Conservation (phyloP, 1,140 invertebrate species). For the Drosophila novamexicana region DNA sequence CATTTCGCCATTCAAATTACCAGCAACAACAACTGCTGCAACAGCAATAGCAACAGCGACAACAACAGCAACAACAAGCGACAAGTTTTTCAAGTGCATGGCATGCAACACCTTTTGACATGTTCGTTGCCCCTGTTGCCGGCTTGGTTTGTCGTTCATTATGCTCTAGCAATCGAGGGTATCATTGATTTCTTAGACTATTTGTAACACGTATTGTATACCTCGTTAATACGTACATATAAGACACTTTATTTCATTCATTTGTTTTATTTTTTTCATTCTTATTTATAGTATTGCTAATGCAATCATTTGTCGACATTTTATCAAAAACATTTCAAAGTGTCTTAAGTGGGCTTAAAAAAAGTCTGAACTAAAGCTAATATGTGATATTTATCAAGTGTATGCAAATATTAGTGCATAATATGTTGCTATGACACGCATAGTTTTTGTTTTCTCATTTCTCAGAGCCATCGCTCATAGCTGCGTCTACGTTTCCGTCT, state of each 20-base stretch:
- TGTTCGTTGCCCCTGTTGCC: conserved; percentile 51
- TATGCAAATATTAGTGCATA: neutral
- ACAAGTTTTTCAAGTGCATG: conserved; percentile 78
- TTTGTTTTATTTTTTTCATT: too few species aligned
- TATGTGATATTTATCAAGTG: too few species aligned
- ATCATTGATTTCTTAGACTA: neutral
- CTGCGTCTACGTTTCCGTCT: neutral
- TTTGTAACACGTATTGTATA: neutral
- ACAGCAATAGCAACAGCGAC: conserved; percentile 14
- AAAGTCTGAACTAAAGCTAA: too few species aligned
- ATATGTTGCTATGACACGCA: neutral
- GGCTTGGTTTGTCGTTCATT: conserved; percentile 9
- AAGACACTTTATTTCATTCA: too few species aligned
- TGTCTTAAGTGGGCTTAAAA: too few species aligned
- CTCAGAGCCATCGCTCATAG: conserved; percentile 12
- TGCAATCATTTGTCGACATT: too few species aligned
- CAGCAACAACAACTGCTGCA: conserved; percentile 41
- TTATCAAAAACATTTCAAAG: too few species aligned
- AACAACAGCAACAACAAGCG: conserved; percentile 31
- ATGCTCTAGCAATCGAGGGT: conserved; percentile 8
- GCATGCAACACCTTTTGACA: conserved; percentile 79
- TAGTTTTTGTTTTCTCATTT: neutral
- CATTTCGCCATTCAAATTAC: conserved; percentile 76
- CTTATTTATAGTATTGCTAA: too few species aligned
- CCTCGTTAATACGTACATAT: too few species aligned